Evolutionary conservation across 23 tunicate genomes (phyloP).

Genomic region (Halocynthia roretzi): DNA sequence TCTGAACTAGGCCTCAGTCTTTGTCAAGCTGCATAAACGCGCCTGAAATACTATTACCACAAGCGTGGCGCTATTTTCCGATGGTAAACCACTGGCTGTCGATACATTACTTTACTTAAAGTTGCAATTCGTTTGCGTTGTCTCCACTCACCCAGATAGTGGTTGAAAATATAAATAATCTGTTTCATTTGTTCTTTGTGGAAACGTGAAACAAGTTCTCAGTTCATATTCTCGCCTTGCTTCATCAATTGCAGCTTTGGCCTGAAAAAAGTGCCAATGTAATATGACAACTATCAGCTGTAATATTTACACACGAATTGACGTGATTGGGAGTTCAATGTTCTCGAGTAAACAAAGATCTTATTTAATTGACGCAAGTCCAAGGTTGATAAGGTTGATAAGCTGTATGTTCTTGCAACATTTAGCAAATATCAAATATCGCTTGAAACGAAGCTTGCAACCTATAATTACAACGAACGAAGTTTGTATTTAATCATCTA

Average conservation of each 20-base stretch:
- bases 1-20: too few species aligned
- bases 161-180: conserved; percentile 8
- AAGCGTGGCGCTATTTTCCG: not conserved
- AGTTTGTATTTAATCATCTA: not conserved
- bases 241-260: conserved; percentile 11
- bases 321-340: not conserved
- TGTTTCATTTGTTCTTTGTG: conserved; percentile 19
- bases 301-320: not conserved
- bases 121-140: not conserved
- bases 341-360: too few species aligned
- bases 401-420: too few species aligned
- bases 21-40: too few species aligned
- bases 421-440: not conserved
- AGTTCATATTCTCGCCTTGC: conserved; percentile 23
- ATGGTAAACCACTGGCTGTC: not conserved
- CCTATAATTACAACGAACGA: not conserved
- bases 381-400: not conserved
- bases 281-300: not conserved
- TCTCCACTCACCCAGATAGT: conserved; percentile 24
- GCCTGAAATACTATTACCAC: too few species aligned
- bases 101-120: not conserved
- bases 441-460: not conserved
- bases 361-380: not conserved
- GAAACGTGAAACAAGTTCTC: conserved; percentile 15
- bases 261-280: conserved; percentile 1